Evolutionary conservation across 2,113 vertebrate genomes (phyloP), one percentile per base, ranked within the genome.

Genomic region (Megalops atlanticus): DNA sequence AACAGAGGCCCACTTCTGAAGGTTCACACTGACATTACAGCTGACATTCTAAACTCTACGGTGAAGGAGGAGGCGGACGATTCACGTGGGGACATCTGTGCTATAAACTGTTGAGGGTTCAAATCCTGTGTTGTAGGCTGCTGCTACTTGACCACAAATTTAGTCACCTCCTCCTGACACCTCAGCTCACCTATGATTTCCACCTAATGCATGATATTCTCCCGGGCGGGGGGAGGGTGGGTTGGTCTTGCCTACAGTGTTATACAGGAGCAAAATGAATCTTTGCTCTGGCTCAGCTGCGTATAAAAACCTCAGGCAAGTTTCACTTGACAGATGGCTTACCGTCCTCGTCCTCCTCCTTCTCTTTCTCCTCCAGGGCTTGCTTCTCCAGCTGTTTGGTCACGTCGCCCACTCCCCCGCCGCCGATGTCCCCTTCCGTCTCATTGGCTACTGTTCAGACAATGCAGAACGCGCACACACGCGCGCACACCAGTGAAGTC

Each of bases 291-390:
- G n/a, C 58, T 64, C 58, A 24, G 58, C 11, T 64, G 2, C n/a
- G n/a, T 24, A 31, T 64, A 31, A 64, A n/a, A 31, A 1, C n/a
- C 10, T 31, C 58, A 64, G 24, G 0, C 3, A 18, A 24, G 3
- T 11, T 31, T n/a, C n/a, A n/a, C n/a, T n/a, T n/a, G n/a, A 21
- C 2, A 21, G 24, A 6, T n/a, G n/a, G n/a, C n/a, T n/a, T n/a
- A n/a, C 97, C 96, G 74, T 98, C 93, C 1, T 85, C 96, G 0
- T 98, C 97, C 45, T 98, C 97, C 81, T 98, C 96, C 86, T 94
- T 96, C 78, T 97, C 97, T 78, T 96, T 98, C 85, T 96, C 95
- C 47, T 97, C 96, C 76, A 98, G 88, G 4, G 90, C 91, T 89
- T 98, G 96, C 79, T 94, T 96, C 90, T 97, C 96, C 92, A 98